These are phyloP conservation scores for Pterois miles DNA, from an alignment of 2,797 vertebrate species.

Conservation along the genomic window DNA sequence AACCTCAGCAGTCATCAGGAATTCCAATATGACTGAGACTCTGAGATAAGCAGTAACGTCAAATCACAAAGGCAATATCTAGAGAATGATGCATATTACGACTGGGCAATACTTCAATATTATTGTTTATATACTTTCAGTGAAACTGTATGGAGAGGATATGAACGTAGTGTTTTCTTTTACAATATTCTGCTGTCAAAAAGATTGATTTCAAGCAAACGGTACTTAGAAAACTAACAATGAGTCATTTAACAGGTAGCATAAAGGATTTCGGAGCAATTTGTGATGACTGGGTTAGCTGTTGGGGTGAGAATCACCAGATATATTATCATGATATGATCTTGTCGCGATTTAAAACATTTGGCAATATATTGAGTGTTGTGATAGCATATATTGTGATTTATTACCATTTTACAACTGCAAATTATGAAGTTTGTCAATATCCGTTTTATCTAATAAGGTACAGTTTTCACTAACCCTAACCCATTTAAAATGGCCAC, in stretches of 20 bases:
- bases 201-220: neutral
- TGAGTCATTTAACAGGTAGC: neutral
- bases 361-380: too few relatives aligned
- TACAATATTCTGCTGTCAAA: neutral
- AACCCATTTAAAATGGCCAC: too few relatives aligned
- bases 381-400: too few relatives aligned
- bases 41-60: neutral
- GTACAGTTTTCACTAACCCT: too few relatives aligned
- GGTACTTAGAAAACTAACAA: neutral
- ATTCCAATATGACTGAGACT: neutral
- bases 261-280: neutral
- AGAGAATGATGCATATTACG: neutral
- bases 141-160: neutral
- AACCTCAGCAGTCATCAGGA: neutral
- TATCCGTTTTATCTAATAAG: too few relatives aligned
- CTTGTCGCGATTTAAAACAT: too few relatives aligned
- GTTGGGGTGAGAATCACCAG: too few relatives aligned
- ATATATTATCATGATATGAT: too few relatives aligned
- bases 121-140: neutral
- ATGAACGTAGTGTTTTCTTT: neutral
- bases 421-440: too few relatives aligned
- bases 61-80: slow-evolving; percentile 1
- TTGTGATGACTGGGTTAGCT: neutral
- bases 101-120: neutral
- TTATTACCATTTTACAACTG: too few relatives aligned